Conservation (phyloP, 2,113 vertebrate genomes). For the Sinocyclocheilus anshuiensis region DNA sequence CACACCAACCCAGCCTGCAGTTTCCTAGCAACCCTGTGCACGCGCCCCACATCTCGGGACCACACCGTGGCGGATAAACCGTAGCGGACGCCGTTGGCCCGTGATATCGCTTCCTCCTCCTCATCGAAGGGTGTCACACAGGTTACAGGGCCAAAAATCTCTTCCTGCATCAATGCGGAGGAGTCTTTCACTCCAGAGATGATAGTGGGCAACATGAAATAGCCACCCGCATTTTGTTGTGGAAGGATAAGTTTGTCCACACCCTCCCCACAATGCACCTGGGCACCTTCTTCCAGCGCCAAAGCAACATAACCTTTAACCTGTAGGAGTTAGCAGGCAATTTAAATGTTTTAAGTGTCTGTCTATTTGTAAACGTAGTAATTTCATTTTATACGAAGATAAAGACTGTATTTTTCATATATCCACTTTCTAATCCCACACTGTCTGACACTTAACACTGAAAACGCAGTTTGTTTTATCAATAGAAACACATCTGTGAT, state of each 20-base stretch:
- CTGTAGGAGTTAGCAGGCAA: slow-evolving; percentile 67
- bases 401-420: background rate
- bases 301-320: slow-evolving; percentile 84
- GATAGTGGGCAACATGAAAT: slow-evolving; percentile 91
- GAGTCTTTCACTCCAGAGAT: slow-evolving; percentile 83
- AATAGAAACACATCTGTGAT: background rate
- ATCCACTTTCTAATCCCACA: background rate
- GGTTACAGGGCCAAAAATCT: slow-evolving; percentile 95
- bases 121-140: slow-evolving; percentile 88
- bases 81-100: slow-evolving; percentile 87
- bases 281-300: slow-evolving; percentile 84
- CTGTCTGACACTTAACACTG: background rate
- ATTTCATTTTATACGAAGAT: background rate
- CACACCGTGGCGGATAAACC: slow-evolving; percentile 89
- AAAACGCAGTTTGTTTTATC: background rate
- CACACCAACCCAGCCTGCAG: slow-evolving; percentile 90
- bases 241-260: slow-evolving; percentile 82
- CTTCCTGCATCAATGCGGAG: slow-evolving; percentile 92
- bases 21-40: slow-evolving; percentile 84
- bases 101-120: slow-evolving; percentile 88
- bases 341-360: no score
- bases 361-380: background rate
- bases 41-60: slow-evolving; percentile 82
- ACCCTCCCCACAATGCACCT: slow-evolving; percentile 89
- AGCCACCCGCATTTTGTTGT: slow-evolving; percentile 77